phyloP scores from a whole-genome alignment of 2,797 vertebrate genomes.

The Euthynnus affinis region DNA sequence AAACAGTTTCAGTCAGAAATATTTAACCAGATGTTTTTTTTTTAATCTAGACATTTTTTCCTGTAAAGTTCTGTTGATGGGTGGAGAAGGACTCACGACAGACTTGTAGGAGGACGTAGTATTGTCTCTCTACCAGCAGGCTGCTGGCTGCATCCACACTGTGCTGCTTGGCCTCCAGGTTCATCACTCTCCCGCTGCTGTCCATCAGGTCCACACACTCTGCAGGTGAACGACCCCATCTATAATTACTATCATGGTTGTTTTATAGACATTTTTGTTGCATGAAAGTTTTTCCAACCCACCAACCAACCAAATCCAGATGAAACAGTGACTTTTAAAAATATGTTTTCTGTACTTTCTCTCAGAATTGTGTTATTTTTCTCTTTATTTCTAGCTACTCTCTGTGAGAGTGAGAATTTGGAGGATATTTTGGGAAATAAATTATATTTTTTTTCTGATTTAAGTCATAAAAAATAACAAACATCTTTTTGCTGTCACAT shows the following conservation, averaged over 20 bases:
- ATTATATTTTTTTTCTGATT: too few relatives aligned
- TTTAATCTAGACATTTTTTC: neutral
- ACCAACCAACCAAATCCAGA: neutral
- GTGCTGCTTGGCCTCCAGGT: slow-evolving; percentile 69
- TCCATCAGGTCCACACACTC: slow-evolving; percentile 82
- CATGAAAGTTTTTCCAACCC: too few relatives aligned
- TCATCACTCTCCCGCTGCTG: slow-evolving; percentile 74
- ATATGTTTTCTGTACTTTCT: neutral
- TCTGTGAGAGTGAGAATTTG: neutral
- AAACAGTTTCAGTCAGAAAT: neutral
- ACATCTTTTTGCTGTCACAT: neutral
- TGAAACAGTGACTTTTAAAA: neutral
- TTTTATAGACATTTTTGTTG: too few relatives aligned
- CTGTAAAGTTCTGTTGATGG: slow-evolving; percentile 7
- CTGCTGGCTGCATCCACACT: slow-evolving; percentile 72
- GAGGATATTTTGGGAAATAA: too few relatives aligned
- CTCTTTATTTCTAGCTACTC: neutral
- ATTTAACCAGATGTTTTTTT: neutral
- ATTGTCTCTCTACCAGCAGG: slow-evolving; percentile 75
- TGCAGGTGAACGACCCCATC: slow-evolving; percentile 27
- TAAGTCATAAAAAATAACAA: too few relatives aligned
- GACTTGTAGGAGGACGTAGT: slow-evolving; percentile 76
- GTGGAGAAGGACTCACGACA: slow-evolving; percentile 70
- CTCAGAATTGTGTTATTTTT: neutral
- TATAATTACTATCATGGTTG: too few relatives aligned